Evolutionary conservation across 2,888 invertebrate species (phyloP), one percentile per base, ranked within the genome.

Genomic region (Lasioglossum morio): DNA sequence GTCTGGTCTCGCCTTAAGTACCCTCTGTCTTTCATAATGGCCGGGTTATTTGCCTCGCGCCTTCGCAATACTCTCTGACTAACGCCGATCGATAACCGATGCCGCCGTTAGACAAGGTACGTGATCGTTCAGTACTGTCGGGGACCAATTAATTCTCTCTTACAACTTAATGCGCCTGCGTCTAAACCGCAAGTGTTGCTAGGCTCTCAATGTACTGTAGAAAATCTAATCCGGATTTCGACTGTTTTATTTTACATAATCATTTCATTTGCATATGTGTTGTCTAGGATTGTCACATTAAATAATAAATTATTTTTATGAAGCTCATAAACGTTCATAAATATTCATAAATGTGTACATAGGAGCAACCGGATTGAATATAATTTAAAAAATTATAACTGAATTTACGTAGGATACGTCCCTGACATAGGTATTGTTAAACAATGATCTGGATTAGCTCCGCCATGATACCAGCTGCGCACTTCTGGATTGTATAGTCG

Each of bases 1-100:
- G 84, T 60, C 48, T 48, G 48, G 30, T 69, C 77, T 8, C 43
- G 77, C 53, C 37, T 69, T 30, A 10, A 34, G 37, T 66, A 48
- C 69, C 77, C 48, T 69, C 77, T 48, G 27, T 77, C 77, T 48
- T 69, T 77, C 77, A 69, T 77, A 77, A 77, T 40, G 48, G 43
- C 37, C 66, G 37, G 66, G 77, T 69, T 76, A 63, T 63, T 76
- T 60, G 63, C 76, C 76, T 63, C 69, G 37, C 34, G 23, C 34
- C 37, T 77, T 77, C 69, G 53, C 77, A 53, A 69, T 27, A 69
- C 27, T 69, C 27, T 69, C 48, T 77, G 77, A 69, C 69, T 77
- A 77, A 77, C 66, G 48, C 37, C n/a, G 77, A 48, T 69, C 48
- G 48, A 69, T 69, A 60, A 60, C 60, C 30, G 60, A 30, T 60